A percentile compares a stretch with the other conserved stretches of the same genome.
Evolutionary conservation across 2,113 vertebrate species (phyloP).

Genomic region (Lepus europaeus): DNA sequence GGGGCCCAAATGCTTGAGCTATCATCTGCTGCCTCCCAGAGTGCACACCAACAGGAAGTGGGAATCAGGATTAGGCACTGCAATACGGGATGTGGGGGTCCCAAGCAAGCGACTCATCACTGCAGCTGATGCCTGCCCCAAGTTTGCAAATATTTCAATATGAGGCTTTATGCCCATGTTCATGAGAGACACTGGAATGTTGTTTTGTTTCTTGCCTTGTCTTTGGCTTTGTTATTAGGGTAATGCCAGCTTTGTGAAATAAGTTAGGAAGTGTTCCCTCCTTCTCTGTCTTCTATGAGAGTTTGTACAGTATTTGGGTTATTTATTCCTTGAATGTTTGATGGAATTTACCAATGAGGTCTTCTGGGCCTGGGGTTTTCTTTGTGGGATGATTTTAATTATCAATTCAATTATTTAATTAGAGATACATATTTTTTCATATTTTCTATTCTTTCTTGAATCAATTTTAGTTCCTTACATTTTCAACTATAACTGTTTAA

Average conservation of each 20-base stretch:
- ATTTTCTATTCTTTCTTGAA: neutral
- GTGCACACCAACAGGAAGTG: no score
- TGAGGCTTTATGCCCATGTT: neutral
- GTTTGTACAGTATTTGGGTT: neutral
- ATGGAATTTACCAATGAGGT: no score
- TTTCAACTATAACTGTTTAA: neutral
- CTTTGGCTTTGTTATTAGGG: neutral
- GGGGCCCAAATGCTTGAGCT: no score
- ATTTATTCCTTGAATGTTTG: no score
- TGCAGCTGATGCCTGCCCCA: no score
- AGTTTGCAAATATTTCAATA: neutral
- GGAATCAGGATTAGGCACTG: no score
- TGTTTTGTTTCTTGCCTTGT: neutral
- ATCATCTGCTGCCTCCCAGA: no score
- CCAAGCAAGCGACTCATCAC: no score
- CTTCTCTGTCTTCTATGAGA: neutral
- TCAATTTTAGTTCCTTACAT: neutral
- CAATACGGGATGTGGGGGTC: no score
- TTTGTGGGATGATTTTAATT: conserved; percentile 11
- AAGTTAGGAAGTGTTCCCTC: neutral
- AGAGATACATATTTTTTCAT: neutral
- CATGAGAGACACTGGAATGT: neutral
- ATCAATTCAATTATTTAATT: neutral
- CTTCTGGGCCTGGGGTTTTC: neutral
- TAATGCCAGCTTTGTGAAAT: no score